Evolutionary conservation across 2,797 vertebrate genomes (phyloP).

Genomic region (Onychomys leucogaster): DNA sequence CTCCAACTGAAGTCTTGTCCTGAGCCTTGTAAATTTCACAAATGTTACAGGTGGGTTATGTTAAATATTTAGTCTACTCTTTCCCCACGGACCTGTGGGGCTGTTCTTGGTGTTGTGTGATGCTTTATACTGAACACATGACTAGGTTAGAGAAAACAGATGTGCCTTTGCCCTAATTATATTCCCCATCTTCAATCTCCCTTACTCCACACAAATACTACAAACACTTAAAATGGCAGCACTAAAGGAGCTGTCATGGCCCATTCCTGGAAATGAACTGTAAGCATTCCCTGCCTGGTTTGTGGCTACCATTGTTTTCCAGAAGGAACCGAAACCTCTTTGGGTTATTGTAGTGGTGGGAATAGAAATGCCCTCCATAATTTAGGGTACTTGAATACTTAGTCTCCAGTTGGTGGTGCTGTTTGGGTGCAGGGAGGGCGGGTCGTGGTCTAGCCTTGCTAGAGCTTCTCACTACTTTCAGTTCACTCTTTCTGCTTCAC

Average conservation of each 20-base stretch:
- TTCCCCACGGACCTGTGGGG: not conserved
- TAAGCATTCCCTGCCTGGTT: not conserved
- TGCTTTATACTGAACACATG: not conserved
- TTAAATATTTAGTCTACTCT: conserved; percentile 18
- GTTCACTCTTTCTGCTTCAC: not conserved
- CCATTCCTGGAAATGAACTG: not conserved
- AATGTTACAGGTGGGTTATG: not conserved
- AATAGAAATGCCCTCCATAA: not conserved
- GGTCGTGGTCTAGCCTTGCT: not conserved
- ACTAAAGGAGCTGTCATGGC: not conserved
- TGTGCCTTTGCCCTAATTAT: not conserved
- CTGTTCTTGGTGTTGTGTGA: not conserved
- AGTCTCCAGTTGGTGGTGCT: not conserved
- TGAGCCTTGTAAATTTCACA: not conserved
- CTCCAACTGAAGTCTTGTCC: not conserved
- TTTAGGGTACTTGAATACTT: not conserved
- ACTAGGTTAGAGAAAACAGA: not conserved
- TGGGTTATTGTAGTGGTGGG: not conserved
- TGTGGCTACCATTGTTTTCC: not conserved
- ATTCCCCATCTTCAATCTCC: not conserved
- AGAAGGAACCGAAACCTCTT: not conserved
- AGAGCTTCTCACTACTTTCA: not conserved
- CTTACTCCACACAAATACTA: not conserved
- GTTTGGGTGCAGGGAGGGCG: not conserved
- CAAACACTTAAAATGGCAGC: not conserved